Evolutionary conservation across 1,140 invertebrate species (phyloP), one percentile per base, ranked within the genome.

Genomic region (Octopus bimaculoides): DNA sequence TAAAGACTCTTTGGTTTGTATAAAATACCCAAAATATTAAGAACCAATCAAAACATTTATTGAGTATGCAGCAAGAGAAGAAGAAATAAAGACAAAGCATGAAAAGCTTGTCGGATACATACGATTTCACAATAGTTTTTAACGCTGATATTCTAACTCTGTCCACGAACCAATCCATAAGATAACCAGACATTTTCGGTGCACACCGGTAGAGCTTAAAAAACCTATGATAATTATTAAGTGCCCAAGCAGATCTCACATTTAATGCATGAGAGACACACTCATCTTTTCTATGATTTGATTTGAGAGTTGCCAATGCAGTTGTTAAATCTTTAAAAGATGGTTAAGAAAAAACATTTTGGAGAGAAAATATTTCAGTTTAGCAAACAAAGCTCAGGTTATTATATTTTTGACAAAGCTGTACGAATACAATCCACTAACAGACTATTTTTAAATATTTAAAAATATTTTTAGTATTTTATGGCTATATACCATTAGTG

Each of bases 81-180:
- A 53, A 52, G 14, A 41, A 41, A 41, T 41, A 41, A 41, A 41
- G 26, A 41, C 26, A 41, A 41, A 41, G 26, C 26, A 41, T 41
- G 26, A 41, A 41, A 41, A 41, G 26, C 26, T 41, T 41, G 26
- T 41, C 41, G 76, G 76, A 87, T 88, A 97, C 96, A 92, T 96
- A 99, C 97, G 96, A 94, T 94, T 98, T 99, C 84, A 99, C 93
- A 89, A 99, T 95, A 86, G 92, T 92, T 91, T 96, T 97, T 84
- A 99, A 91, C 84, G 97, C 97, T 85, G 92, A 91, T 91, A 96
- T 98, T 87, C 97, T 92, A 89, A 98, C 96, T 87, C 97, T 92
- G 75, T 96, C 94, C 87, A 96, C 93, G 92, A 99, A 98, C 97
- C 97, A 98, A 91, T 99, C 97, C 91, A 99, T 96, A 77, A 99